phyloP scores from a whole-genome alignment of 2,113 vertebrate genomes.

The Eidolon helvum region DNA sequence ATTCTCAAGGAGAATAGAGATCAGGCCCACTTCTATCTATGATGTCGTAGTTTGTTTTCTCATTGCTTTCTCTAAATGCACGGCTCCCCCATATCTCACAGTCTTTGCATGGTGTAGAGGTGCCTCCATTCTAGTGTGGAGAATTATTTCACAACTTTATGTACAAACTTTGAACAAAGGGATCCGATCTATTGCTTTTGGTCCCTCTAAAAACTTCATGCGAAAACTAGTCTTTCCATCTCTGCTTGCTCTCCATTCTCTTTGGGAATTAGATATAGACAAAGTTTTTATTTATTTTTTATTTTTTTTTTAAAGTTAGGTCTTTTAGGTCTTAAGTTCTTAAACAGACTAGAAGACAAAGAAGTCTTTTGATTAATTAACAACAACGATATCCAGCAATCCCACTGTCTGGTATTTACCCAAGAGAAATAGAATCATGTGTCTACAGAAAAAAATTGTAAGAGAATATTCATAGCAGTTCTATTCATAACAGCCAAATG shows the following conservation, averaged over 20 bases:
- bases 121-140: background rate
- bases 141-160: background rate
- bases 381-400: background rate
- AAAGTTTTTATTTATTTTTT: too few relatives aligned
- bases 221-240: background rate
- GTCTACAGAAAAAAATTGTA: constrained; percentile 3
- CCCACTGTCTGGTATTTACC: background rate
- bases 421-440: background rate
- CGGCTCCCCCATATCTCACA: background rate
- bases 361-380: background rate
- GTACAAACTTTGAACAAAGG: background rate
- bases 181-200: background rate
- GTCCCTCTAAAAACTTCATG: background rate
- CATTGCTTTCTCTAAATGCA: background rate
- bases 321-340: background rate
- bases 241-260: background rate
- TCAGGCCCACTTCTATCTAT: background rate
- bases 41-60: background rate
- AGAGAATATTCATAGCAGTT: background rate
- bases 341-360: background rate
- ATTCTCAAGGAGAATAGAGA: background rate
- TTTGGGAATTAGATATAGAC: background rate
- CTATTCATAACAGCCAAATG: background rate
- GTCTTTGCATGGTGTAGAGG: background rate
- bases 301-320: too few relatives aligned